phyloP scores from a whole-genome alignment of 2,888 invertebrate species.

The Lottia gigantea region DNA sequence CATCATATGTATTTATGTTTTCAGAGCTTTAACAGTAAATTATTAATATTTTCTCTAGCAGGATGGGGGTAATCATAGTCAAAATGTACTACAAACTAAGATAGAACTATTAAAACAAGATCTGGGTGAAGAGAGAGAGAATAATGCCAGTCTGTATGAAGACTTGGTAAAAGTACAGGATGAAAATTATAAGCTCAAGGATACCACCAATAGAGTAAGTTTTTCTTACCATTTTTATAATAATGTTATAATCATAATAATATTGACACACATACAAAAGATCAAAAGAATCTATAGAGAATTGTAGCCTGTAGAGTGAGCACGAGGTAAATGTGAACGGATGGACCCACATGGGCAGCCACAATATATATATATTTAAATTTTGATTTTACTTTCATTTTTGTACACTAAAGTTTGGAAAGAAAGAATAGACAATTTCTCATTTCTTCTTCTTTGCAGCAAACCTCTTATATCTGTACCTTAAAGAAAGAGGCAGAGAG shows the following conservation, averaged over 20 bases:
- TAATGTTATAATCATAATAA: too few relatives aligned
- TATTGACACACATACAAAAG: too few relatives aligned
- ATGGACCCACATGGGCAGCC: too few relatives aligned
- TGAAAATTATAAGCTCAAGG: conserved; percentile 1
- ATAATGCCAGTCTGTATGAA: background rate
- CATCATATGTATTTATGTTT: too few relatives aligned
- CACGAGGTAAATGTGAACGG: too few relatives aligned
- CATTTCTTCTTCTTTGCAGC: background rate
- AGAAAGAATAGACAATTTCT: background rate
- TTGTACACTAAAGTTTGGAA: too few relatives aligned
- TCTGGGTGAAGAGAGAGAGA: conserved; percentile 17
- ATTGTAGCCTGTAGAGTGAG: too few relatives aligned
- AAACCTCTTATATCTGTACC: background rate
- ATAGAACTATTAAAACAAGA: conserved; percentile 14
- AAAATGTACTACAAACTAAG: background rate
- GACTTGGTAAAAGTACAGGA: background rate
- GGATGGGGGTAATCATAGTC: background rate
- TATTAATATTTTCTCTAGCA: background rate
- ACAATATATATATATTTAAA: too few relatives aligned
- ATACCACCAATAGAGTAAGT: conserved; percentile 17
- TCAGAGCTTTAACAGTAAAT: background rate
- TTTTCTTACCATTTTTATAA: background rate
- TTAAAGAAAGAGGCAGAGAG: conserved; percentile 15
- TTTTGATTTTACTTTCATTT: too few relatives aligned
- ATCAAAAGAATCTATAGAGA: too few relatives aligned